Evolutionary conservation across 1,140 invertebrate species (phyloP).

Genomic region (Caenorhabditis briggsae): DNA sequence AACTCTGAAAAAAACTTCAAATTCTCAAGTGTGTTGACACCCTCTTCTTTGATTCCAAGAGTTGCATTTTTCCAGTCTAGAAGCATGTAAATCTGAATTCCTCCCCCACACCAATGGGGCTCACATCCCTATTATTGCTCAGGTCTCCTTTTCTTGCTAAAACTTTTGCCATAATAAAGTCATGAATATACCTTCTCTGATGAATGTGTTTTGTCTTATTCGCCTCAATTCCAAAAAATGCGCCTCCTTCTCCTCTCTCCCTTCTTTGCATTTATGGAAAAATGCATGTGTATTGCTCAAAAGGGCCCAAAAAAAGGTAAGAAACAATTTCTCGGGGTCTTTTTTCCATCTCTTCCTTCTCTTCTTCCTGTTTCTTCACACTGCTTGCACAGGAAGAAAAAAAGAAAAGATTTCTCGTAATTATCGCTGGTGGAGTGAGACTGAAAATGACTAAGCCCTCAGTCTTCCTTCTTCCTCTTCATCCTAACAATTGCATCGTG

Average conservation of each 20-base stretch:
- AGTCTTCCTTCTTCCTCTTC: neutral
- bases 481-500: conserved; percentile 37
- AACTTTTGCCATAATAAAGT: neutral
- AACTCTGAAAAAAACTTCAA: no score
- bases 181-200: neutral
- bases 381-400: conserved; percentile 17
- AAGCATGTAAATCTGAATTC: no score
- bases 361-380: neutral
- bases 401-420: conserved; percentile 51
- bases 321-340: conserved; percentile 1
- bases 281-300: conserved; percentile 36
- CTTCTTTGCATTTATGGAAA: conserved; percentile 17
- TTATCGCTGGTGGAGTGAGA: conserved; percentile 53
- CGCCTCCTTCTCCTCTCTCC: neutral
- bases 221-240: neutral
- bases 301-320: neutral
- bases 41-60: no score
- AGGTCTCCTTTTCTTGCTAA: neutral
- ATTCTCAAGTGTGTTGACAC: no score
- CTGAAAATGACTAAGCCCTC: conserved; percentile 49
- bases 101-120: no score
- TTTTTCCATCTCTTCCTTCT: neutral
- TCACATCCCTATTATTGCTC: neutral
- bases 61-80: no score
- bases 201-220: neutral